Conservation (phyloP, 2,113 vertebrate genomes). For the Balaeniceps rex region DNA sequence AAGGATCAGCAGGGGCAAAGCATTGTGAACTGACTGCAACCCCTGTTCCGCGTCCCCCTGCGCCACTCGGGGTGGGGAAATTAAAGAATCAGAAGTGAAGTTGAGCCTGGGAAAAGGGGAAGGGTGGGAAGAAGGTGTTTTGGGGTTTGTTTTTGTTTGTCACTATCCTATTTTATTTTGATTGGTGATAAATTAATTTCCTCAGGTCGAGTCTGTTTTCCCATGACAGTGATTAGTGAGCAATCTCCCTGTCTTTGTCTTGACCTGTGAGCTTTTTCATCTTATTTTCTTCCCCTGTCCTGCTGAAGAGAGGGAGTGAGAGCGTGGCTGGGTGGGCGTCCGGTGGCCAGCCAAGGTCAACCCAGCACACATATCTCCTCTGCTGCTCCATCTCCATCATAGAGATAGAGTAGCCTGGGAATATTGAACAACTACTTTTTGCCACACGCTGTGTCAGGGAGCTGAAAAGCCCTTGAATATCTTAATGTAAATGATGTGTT, state of each 20-base stretch:
- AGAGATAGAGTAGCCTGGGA: background rate
- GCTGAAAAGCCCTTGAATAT: background rate
- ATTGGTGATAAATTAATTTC: background rate
- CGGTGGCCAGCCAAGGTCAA: background rate
- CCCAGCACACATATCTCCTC: background rate
- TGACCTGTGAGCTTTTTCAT: background rate
- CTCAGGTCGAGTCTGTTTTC: background rate
- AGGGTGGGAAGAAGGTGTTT: background rate
- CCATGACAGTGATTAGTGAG: no score
- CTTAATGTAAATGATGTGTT: background rate
- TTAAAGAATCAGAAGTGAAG: background rate
- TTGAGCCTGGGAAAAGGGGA: background rate
- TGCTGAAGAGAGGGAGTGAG: background rate
- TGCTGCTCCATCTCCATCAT: background rate
- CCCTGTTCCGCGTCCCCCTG: background rate
- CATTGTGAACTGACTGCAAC: background rate
- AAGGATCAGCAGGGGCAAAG: fast-evolving
- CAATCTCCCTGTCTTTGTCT: background rate
- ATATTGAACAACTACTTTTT: background rate
- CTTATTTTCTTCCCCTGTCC: background rate
- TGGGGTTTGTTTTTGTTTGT: background rate
- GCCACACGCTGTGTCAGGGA: background rate
- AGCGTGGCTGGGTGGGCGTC: background rate
- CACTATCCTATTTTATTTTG: background rate
- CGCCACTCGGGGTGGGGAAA: fast-evolving